Evolutionary conservation across 2,888 invertebrate genomes (phyloP).

Genomic region (Ectobius pallidus): DNA sequence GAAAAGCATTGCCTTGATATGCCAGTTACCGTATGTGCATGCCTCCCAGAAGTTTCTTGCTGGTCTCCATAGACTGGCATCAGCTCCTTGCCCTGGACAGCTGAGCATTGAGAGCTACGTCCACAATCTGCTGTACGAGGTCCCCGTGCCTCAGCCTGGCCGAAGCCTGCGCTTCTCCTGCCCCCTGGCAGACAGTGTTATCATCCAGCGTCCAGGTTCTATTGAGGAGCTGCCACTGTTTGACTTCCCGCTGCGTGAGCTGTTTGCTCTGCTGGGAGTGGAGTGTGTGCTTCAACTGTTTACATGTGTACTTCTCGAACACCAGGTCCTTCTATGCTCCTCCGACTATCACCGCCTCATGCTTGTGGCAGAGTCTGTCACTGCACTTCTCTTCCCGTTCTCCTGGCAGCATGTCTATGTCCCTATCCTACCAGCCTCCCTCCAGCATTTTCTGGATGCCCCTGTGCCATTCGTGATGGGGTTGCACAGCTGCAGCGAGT

Average conservation of each 20-base stretch:
- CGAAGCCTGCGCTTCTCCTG: slow-evolving; percentile 61
- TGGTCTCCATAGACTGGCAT: slow-evolving; percentile 70
- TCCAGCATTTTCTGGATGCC: slow-evolving; percentile 97
- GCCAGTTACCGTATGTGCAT: slow-evolving; percentile 88
- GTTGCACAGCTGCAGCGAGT: slow-evolving; percentile 59
- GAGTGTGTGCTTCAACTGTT: slow-evolving; percentile 93
- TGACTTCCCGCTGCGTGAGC: slow-evolving; percentile 87
- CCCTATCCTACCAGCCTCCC: slow-evolving; percentile 92
- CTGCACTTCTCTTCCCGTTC: slow-evolving; percentile 90
- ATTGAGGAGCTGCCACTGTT: slow-evolving; percentile 89
- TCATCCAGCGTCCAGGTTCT: slow-evolving; percentile 77
- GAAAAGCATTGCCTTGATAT: slow-evolving; percentile 92
- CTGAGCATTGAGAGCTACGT: slow-evolving; percentile 92
- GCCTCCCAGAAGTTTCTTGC: slow-evolving; percentile 85
- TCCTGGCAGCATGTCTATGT: slow-evolving; percentile 99
- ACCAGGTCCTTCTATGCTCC: slow-evolving; percentile 93
- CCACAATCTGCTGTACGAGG: slow-evolving; percentile 93
- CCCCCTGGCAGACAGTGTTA: slow-evolving; percentile 52
- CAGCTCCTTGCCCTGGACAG: slow-evolving; percentile 23
- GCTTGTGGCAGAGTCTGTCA: slow-evolving; percentile 94
- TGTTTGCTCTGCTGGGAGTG: slow-evolving; percentile 88
- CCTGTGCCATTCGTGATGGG: slow-evolving; percentile 99
- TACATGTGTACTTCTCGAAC: slow-evolving; percentile 93
- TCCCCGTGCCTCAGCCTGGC: slow-evolving; percentile 87
- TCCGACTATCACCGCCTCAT: slow-evolving; percentile 81